A percentile compares a stretch with the other conserved stretches of the same genome.
Conservation (phyloP, 2,888 invertebrate genomes). For the Leptothorax acervorum region DNA sequence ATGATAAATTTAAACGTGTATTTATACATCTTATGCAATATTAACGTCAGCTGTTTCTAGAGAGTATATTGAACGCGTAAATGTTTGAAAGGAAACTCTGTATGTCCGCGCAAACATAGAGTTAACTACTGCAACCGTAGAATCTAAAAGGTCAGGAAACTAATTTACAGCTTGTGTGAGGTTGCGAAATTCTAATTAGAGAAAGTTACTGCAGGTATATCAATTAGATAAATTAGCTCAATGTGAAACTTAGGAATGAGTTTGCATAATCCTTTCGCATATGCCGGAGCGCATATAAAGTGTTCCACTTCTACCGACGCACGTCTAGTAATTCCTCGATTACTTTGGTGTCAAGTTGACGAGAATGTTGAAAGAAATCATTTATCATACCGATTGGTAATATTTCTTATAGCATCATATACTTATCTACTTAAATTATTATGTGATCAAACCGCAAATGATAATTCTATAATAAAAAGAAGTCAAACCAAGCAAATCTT, state of each 20-base stretch:
- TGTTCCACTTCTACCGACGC: background rate
- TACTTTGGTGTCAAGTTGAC: background rate
- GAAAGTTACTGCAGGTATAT: background rate
- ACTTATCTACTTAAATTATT: background rate
- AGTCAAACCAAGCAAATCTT: no score
- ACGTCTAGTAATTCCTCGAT: background rate
- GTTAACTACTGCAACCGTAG: conserved; percentile 5
- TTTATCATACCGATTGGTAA: background rate
- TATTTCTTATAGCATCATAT: background rate
- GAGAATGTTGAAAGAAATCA: background rate
- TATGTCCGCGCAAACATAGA: background rate
- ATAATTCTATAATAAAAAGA: background rate
- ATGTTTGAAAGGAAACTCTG: background rate
- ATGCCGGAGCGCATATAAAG: background rate
- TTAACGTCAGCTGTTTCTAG: background rate
- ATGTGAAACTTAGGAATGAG: background rate
- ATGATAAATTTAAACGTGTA: background rate
- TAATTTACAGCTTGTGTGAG: background rate
- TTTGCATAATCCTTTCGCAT: background rate
- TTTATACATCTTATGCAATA: background rate
- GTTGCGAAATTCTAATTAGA: background rate
- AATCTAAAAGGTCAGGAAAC: background rate
- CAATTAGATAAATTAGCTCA: background rate
- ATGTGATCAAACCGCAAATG: background rate
- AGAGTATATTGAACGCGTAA: background rate